Percentiles rank a stretch among this genome's conserved stretches.
These are phyloP conservation scores for Lutjanus argentimaculatus DNA, from an alignment of 2,797 vertebrate genomes.

Conservation along the genomic window DNA sequence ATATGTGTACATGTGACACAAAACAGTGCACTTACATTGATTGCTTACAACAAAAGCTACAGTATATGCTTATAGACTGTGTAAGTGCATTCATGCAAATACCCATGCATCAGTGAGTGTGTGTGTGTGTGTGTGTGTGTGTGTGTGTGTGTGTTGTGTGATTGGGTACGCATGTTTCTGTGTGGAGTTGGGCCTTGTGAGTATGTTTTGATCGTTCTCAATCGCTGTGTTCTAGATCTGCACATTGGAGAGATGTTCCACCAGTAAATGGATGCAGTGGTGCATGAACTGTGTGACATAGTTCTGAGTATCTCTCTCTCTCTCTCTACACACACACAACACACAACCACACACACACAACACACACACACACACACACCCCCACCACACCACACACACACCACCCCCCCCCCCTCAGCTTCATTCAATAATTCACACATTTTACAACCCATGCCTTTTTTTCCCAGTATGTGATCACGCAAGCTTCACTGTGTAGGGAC, in stretches of 20 bases:
- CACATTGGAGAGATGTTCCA: constrained; percentile 68
- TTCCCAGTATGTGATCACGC: constrained; percentile 12
- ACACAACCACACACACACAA: not conserved
- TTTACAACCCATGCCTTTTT: constrained; percentile 29
- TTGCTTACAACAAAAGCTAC: constrained; percentile 56
- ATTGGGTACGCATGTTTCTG: constrained; percentile 46
- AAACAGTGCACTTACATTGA: constrained; percentile 62
- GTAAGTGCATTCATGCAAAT: constrained; percentile 54
- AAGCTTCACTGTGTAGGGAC: constrained; percentile 18
- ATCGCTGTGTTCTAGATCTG: constrained; percentile 78
- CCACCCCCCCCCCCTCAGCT: constrained; percentile 37
- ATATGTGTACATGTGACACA: constrained; percentile 51
- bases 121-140: constrained; percentile 43
- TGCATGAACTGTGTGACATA: constrained; percentile 79
- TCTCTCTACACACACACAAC: constrained; percentile 23
- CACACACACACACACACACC: constrained; percentile 15
- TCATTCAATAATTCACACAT: constrained; percentile 66
- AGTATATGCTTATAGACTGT: constrained; percentile 42
- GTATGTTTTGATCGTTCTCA: constrained; percentile 84
- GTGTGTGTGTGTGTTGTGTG: too few species aligned
- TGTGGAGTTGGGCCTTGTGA: constrained; percentile 48
- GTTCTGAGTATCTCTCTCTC: constrained; percentile 55
- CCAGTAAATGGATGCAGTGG: constrained; percentile 78
- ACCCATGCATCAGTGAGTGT: constrained; percentile 53
- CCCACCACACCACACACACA: too few species aligned